Conservation (phyloP, 2,888 invertebrate species). For the Laothoe populi region DNA sequence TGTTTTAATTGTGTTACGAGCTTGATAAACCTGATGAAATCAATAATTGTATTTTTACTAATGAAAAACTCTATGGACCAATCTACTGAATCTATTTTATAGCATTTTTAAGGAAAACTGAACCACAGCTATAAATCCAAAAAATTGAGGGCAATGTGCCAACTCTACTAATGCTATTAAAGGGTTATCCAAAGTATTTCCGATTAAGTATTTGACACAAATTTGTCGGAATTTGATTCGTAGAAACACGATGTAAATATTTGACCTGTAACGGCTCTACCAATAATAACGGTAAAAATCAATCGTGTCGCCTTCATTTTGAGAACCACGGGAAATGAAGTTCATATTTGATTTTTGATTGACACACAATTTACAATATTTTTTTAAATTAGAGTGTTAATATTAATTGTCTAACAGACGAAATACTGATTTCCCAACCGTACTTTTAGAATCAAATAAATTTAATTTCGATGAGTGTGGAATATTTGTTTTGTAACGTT, state of each 20-base stretch:
- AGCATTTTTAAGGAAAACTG: too few relatives aligned
- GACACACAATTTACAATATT: background rate
- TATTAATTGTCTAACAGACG: too few relatives aligned
- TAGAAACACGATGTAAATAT: slow-evolving; percentile 12
- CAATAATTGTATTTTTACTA: too few relatives aligned
- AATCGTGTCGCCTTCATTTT: slow-evolving; percentile 7
- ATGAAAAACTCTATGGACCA: too few relatives aligned
- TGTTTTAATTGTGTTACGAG: too few relatives aligned
- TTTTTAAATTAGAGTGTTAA: background rate
- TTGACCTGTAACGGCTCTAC: slow-evolving; percentile 19
- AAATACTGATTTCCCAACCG: too few relatives aligned
- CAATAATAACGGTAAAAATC: background rate
- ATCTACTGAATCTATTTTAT: too few relatives aligned
- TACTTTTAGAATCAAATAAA: too few relatives aligned
- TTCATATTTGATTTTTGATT: background rate
- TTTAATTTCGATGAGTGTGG: too few relatives aligned
- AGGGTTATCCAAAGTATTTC: slow-evolving; percentile 8
- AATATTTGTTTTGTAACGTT: too few relatives aligned
- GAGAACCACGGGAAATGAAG: background rate
- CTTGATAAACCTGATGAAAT: too few relatives aligned
- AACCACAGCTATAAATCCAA: background rate
- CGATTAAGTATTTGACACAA: slow-evolving; percentile 10
- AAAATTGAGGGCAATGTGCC: background rate
- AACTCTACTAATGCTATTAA: background rate
- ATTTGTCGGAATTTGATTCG: slow-evolving; percentile 9